These are phyloP conservation scores for Garrulus glandarius DNA, from an alignment of 2,797 vertebrate species.

Conservation along the genomic window DNA sequence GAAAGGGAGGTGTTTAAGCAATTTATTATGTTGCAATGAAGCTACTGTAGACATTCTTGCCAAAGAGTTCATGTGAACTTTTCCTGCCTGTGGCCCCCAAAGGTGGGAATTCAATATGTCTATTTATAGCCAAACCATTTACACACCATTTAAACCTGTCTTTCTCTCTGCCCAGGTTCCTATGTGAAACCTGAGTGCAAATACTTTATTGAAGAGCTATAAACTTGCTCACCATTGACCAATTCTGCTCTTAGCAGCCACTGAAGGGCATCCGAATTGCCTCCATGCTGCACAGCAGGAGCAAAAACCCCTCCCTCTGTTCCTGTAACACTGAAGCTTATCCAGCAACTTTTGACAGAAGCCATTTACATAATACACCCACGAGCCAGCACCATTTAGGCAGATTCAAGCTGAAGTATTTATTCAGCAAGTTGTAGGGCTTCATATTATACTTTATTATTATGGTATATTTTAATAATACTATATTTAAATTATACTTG, in stretches of 20 bases:
- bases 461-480: not conserved
- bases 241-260: not conserved
- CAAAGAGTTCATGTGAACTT: not conserved
- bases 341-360: conserved; percentile 45
- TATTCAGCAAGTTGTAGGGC: conserved; percentile 21
- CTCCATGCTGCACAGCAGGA: not conserved
- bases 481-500: not conserved
- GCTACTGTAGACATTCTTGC: not conserved
- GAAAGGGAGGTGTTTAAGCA: not conserved
- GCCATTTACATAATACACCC: conserved; percentile 59
- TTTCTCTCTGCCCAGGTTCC: not conserved
- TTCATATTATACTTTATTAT: not conserved
- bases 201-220: not conserved
- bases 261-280: not conserved
- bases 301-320: not conserved
- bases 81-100: not conserved
- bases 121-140: not conserved
- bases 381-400: conserved; percentile 12
- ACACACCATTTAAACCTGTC: not conserved
- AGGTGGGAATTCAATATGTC: not conserved
- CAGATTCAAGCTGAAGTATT: conserved; percentile 31
- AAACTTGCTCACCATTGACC: not conserved
- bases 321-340: conserved; percentile 16
- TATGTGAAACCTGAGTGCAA: not conserved
- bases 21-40: not conserved